Evolutionary conservation across 2,888 invertebrate species (phyloP).

Genomic region (Acleris literana): DNA sequence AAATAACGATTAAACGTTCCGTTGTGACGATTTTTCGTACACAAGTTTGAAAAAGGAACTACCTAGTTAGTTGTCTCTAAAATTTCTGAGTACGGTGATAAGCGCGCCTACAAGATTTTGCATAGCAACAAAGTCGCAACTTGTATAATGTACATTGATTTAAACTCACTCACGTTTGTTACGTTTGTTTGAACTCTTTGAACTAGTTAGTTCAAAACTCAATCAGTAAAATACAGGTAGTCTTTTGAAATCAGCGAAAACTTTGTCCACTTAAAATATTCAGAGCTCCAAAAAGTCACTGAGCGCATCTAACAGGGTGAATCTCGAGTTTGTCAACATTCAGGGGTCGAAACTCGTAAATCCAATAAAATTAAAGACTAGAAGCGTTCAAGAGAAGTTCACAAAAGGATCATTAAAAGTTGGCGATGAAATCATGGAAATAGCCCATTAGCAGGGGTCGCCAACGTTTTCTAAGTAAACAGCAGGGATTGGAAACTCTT

Average conservation of each 20-base stretch:
- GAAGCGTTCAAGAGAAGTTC: conserved; percentile 41
- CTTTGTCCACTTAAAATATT: conserved; percentile 22
- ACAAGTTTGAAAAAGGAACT: too few relatives aligned
- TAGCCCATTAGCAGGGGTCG: conserved; percentile 43
- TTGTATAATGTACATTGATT: too few relatives aligned
- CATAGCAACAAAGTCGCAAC: too few relatives aligned
- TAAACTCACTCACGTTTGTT: too few relatives aligned
- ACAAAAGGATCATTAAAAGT: conserved; percentile 52
- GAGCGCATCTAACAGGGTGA: conserved; percentile 32
- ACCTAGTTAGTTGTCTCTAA: too few relatives aligned
- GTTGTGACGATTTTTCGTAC: too few relatives aligned
- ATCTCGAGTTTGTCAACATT: conserved; percentile 35
- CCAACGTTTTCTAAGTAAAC: conserved; percentile 38
- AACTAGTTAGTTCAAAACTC: too few relatives aligned
- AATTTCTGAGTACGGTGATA: too few relatives aligned
- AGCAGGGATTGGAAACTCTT: conserved; percentile 33
- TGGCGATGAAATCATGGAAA: conserved; percentile 46
- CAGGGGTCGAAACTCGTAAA: conserved; percentile 41
- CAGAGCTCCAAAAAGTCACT: conserved; percentile 24
- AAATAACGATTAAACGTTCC: too few relatives aligned
- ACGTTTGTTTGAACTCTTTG: too few relatives aligned
- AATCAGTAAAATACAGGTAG: not conserved
- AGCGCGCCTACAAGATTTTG: too few relatives aligned
- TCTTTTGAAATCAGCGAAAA: conserved; percentile 10
- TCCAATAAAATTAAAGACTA: conserved; percentile 46